Conservation (phyloP, 2,797 vertebrate genomes). For the Epinephelus coioides region DNA sequence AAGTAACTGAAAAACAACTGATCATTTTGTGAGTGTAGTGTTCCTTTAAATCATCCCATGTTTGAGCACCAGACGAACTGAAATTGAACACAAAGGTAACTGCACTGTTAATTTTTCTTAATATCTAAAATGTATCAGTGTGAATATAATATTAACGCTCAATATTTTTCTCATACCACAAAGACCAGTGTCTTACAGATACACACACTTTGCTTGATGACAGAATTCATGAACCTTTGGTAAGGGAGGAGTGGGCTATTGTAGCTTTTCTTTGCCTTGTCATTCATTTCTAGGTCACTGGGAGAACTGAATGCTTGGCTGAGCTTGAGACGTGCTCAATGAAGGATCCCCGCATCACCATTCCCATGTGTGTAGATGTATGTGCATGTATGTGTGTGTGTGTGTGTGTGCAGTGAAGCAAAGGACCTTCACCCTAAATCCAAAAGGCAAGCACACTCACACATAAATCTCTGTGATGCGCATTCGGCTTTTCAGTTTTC, state of each 20-base stretch:
- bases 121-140: neutral
- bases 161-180: neutral
- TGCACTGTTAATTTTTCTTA: neutral
- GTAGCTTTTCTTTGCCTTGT: conserved; percentile 70
- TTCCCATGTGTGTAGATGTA: conserved; percentile 43
- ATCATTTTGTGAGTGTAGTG: too few relatives aligned
- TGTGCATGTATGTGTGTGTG: conserved; percentile 7
- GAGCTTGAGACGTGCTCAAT: conserved; percentile 73
- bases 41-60: neutral
- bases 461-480: conserved; percentile 9
- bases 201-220: conserved; percentile 11
- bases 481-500: conserved; percentile 21
- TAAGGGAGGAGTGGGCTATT: conserved; percentile 40
- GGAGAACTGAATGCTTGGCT: conserved; percentile 78
- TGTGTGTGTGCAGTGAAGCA: conserved; percentile 56
- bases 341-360: conserved; percentile 67
- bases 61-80: neutral
- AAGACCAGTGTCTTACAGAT: conserved; percentile 12
- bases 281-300: conserved; percentile 85
- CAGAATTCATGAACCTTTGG: conserved; percentile 43
- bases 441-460: conserved; percentile 27
- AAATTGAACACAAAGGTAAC: neutral
- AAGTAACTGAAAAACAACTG: too few relatives aligned
- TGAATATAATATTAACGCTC: neutral
- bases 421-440: conserved; percentile 54